Conservation (phyloP, 2,888 invertebrate species). For the Stramonita haemastoma region DNA sequence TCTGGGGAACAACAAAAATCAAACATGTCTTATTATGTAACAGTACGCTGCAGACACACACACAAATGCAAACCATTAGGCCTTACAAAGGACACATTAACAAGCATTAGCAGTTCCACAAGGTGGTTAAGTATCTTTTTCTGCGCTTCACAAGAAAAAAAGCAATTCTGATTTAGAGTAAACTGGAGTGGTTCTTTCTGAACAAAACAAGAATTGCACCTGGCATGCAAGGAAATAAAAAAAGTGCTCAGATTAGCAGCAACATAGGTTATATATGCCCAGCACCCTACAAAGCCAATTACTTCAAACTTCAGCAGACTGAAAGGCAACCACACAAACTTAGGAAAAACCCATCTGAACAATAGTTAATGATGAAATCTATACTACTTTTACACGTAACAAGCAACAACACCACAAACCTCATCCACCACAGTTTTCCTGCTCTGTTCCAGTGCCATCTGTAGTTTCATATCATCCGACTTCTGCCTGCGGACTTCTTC, state of each 20-base stretch:
- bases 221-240: not conserved
- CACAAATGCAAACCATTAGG: too few species aligned
- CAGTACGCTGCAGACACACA: too few species aligned
- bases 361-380: not conserved
- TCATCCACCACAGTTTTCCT: slow-evolving; percentile 57
- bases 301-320: not conserved
- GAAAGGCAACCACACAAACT: too few species aligned
- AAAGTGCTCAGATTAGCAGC: not conserved
- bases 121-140: too few species aligned
- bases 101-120: too few species aligned
- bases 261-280: not conserved
- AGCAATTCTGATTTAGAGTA: not conserved
- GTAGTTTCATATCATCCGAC: slow-evolving; percentile 49
- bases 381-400: not conserved
- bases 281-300: slow-evolving; percentile 11
- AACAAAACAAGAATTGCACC: not conserved
- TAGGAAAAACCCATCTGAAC: not conserved
- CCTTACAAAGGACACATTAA: too few species aligned
- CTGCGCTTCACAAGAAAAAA: not conserved
- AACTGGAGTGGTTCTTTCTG: not conserved
- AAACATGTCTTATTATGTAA: too few species aligned
- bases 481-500: slow-evolving; percentile 81
- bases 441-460: slow-evolving; percentile 89
- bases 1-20: too few species aligned
- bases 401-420: slow-evolving; percentile 42